Percentiles rank a stretch among this genome's conserved stretches.
These are phyloP conservation scores for Triops cancriformis DNA, from an alignment of 1,140 invertebrate genomes.

Conservation along the genomic window DNA sequence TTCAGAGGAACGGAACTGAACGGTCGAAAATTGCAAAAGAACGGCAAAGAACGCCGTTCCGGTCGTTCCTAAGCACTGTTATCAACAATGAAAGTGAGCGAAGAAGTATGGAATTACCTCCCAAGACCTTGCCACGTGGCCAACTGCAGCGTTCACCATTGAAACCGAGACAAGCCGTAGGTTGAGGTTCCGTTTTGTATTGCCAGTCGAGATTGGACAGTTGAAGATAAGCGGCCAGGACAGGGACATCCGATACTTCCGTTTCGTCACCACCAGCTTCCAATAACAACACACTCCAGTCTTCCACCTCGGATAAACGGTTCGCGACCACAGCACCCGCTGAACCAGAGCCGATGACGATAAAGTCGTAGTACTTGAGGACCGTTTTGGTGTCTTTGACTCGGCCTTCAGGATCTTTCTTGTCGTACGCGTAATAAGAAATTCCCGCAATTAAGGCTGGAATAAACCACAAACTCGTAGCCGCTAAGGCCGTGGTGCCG, in stretches of 20 bases:
- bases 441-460: conserved; percentile 67
- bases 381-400: conserved; percentile 52
- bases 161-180: conserved; percentile 65
- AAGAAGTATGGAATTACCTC: conserved; percentile 44
- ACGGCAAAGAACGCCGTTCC: too few species aligned
- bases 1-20: too few species aligned
- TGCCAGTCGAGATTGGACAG: conserved; percentile 83
- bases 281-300: conserved; percentile 72
- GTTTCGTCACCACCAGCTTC: conserved; percentile 89
- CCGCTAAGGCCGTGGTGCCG: conserved; percentile 56
- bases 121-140: conserved; percentile 71
- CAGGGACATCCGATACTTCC: conserved; percentile 76
- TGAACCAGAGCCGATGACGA: conserved; percentile 86
- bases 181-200: conserved; percentile 82
- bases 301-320: conserved; percentile 67
- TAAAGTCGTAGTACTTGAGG: conserved; percentile 63
- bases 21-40: too few species aligned
- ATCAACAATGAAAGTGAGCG: too few species aligned
- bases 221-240: conserved; percentile 77
- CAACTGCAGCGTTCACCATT: conserved; percentile 58
- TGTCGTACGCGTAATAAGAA: conserved; percentile 72
- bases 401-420: conserved; percentile 57
- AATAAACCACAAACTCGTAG: conserved; percentile 68
- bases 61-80: too few species aligned
- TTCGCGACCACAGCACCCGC: conserved; percentile 91